phyloP scores from a whole-genome alignment of 2,888 invertebrate species.

The Hoplodrina blanda region DNA sequence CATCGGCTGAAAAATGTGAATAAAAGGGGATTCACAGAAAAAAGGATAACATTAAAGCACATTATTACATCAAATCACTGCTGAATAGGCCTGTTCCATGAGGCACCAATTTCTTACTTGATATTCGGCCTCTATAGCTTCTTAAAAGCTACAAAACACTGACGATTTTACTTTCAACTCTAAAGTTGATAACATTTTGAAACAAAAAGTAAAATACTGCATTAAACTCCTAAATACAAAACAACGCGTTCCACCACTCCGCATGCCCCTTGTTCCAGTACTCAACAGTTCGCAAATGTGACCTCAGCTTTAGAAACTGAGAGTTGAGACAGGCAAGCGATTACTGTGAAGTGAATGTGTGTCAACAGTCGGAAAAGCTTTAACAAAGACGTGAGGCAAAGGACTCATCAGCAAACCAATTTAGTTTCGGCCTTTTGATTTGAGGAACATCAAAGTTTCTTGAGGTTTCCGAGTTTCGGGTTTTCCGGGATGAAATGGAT shows the following conservation, averaged over 20 bases:
- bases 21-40: too few relatives aligned
- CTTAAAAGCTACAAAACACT: too few relatives aligned
- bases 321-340: conserved; percentile 63
- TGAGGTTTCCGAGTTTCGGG: conserved; percentile 49
- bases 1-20: too few relatives aligned
- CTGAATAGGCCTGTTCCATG: too few relatives aligned
- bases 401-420: conserved; percentile 65
- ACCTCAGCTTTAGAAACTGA: conserved; percentile 56
- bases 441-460: conserved; percentile 56
- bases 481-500: conserved; percentile 37
- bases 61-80: too few relatives aligned
- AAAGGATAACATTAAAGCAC: too few relatives aligned
- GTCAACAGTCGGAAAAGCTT: conserved; percentile 69
- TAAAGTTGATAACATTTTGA: background rate
- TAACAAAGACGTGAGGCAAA: conserved; percentile 62
- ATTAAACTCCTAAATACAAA: background rate
- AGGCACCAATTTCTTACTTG: too few relatives aligned
- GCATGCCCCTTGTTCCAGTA: background rate
- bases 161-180: background rate
- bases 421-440: conserved; percentile 62
- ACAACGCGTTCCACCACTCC: background rate
- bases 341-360: conserved; percentile 70
- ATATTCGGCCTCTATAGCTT: too few relatives aligned
- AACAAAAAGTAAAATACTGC: background rate
- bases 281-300: conserved; percentile 39